Conservation (phyloP, 2,113 vertebrate genomes). For the Pachycephala philippinensis region DNA sequence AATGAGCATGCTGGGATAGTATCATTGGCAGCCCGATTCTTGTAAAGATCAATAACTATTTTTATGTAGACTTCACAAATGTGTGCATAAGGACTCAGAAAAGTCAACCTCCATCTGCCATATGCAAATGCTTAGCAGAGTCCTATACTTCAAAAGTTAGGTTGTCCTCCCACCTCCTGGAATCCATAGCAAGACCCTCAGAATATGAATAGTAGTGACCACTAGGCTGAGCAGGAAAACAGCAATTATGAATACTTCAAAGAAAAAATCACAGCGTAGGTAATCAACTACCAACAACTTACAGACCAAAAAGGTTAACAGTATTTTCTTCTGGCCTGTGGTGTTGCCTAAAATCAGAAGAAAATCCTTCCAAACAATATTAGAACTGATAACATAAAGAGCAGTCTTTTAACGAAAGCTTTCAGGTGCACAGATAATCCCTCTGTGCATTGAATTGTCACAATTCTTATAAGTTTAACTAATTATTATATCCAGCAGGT, state of each 20-base stretch:
- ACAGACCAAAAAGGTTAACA: not conserved
- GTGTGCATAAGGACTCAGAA: not conserved
- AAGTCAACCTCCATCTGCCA: not conserved
- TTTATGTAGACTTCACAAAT: not conserved
- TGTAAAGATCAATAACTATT: not conserved
- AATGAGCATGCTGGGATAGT: not conserved
- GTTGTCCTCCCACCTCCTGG: not conserved
- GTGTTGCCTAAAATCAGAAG: not conserved
- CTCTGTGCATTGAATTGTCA: fast-evolving
- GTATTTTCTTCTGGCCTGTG: not conserved
- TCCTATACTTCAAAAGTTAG: not conserved
- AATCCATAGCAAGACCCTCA: not conserved
- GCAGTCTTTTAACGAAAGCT: not conserved
- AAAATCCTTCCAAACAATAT: not conserved
- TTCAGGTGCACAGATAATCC: not conserved
- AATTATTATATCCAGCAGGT: not conserved
- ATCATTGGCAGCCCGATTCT: not conserved
- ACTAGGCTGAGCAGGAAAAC: not conserved
- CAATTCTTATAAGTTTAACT: not conserved
- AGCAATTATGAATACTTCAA: not conserved
- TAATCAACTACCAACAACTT: not conserved
- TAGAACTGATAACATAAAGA: not conserved
- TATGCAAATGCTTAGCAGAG: not conserved
- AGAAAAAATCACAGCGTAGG: not conserved
- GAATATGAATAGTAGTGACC: not conserved